Conservation (phyloP, 1,140 invertebrate genomes). For the Drosophila mauritiana region DNA sequence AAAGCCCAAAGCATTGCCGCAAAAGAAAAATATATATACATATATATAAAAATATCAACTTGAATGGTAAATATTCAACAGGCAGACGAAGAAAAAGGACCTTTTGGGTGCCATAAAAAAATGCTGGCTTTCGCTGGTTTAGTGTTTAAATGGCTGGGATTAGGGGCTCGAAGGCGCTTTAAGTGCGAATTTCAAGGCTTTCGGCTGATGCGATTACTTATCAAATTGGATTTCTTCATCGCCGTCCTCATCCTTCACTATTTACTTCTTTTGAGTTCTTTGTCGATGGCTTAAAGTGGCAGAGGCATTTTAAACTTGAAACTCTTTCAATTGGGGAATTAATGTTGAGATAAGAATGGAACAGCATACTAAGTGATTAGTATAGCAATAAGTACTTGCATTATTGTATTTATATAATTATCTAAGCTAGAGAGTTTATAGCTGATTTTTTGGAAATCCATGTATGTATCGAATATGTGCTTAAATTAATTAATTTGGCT, state of each 20-base stretch:
- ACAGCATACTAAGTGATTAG: neutral
- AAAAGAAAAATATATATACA: neutral
- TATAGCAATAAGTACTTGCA: too few relatives aligned
- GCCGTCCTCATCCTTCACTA: neutral
- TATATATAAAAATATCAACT: conserved; percentile 13
- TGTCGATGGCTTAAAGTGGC: conserved; percentile 29
- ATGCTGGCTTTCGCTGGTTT: conserved; percentile 22
- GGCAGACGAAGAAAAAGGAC: conserved; percentile 2
- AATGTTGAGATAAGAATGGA: neutral
- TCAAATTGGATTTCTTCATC: conserved; percentile 49
- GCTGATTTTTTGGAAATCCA: too few relatives aligned
- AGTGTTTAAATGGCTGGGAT: conserved; percentile 45
- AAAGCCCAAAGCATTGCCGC: conserved; percentile 19
- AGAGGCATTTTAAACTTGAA: conserved; percentile 9
- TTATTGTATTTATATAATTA: too few relatives aligned
- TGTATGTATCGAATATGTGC: too few relatives aligned
- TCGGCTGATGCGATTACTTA: conserved; percentile 51
- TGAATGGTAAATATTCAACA: conserved; percentile 50
- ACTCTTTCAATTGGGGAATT: conserved; percentile 1
- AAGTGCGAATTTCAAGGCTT: conserved; percentile 44
- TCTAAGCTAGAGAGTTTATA: too few relatives aligned
- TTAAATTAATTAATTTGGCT: conserved; percentile 1
- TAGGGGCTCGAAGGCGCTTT: conserved; percentile 33
- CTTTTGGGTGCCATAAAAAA: conserved; percentile 22
- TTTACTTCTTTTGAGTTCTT: conserved; percentile 17